phyloP scores from a whole-genome alignment of 2,113 vertebrate species.

The Glaucomys volans region DNA sequence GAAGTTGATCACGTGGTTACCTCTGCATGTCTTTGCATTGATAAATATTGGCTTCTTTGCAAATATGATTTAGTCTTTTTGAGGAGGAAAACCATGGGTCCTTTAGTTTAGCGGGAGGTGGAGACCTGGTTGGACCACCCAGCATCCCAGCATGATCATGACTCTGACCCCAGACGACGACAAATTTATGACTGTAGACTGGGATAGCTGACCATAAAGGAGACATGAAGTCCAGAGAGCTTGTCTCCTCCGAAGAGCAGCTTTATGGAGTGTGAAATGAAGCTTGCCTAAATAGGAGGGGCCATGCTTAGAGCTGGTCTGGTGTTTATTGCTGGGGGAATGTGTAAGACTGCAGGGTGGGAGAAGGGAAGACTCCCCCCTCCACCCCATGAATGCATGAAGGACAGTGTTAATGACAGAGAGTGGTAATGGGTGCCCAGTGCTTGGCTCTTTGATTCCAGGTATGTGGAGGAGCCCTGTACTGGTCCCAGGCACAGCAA shows the following conservation, averaged over 20 bases:
- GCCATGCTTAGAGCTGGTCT: neutral
- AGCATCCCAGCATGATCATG: neutral
- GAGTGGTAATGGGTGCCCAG: neutral
- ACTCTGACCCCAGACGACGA: neutral
- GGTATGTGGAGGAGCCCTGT: fast-evolving
- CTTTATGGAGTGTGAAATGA: neutral
- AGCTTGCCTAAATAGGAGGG: neutral
- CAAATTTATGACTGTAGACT: neutral
- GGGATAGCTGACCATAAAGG: neutral
- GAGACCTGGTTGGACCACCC: neutral
- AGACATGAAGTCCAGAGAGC: neutral
- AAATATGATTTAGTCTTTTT: slow-evolving; percentile 18
- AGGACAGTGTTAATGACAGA: neutral
- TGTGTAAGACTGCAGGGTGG: neutral
- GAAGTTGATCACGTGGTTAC: slow-evolving; percentile 20
- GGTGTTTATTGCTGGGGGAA: neutral
- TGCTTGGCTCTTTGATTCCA: neutral
- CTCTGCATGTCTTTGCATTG: neutral
- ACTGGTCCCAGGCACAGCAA: neutral
- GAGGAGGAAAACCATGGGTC: neutral
- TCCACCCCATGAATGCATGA: neutral
- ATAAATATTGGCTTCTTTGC: neutral
- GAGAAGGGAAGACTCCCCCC: neutral
- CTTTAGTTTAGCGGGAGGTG: neutral
- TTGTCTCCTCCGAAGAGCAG: neutral